Evolutionary conservation across 2,113 vertebrate genomes (phyloP), one percentile per base, ranked within the genome.

Genomic region (Triplophysa siluroides): DNA sequence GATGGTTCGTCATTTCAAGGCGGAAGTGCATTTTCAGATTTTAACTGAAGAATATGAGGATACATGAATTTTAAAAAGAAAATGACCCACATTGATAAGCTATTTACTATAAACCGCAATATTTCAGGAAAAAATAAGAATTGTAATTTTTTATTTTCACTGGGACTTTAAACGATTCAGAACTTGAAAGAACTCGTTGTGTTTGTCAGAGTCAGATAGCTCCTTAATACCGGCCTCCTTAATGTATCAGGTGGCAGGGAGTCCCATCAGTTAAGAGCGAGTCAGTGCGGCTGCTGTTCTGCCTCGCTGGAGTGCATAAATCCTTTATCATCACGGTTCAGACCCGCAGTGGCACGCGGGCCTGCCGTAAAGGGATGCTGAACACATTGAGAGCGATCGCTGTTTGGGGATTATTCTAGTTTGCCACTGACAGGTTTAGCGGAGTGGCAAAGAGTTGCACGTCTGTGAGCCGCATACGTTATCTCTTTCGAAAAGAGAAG

Each of bases 251-350:
- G 75, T 76, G 75, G n/a, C 69, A 69, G 76, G 61, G 76, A 69
- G 70, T 47, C 24, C 67, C 61, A 84, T 83, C 80, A 77, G 81
- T 78, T 81, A 69, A 80, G 86, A 85, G 85, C 68, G 52, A 47
- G 24, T 60, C 52, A 65, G 64, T 77, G 70, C 85, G 90, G 89
- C 86, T 85, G 86, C 76, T 84, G 83, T 67, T 73, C 84, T 81
- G 73, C 73, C 83, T 85, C 87, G 73, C 79, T 86, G 77, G 80
- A 85, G 83, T 64, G 78, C 81, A 78, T 73, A 71, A 81, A 86
- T 82, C 38, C 56, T 60, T 72, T 71, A 70, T 78, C 61, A 68
- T 64, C 71, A 56, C 54, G 41, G 43, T 72, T 47, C 79, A 56
- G 79, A 77, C 81, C 70, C 72, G 63, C 45, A 52, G 26, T 60